A percentile compares a stretch with the other conserved stretches of the same genome.
phyloP scores from a whole-genome alignment of 2,888 invertebrate genomes.

The Macrosiphum euphorbiae region DNA sequence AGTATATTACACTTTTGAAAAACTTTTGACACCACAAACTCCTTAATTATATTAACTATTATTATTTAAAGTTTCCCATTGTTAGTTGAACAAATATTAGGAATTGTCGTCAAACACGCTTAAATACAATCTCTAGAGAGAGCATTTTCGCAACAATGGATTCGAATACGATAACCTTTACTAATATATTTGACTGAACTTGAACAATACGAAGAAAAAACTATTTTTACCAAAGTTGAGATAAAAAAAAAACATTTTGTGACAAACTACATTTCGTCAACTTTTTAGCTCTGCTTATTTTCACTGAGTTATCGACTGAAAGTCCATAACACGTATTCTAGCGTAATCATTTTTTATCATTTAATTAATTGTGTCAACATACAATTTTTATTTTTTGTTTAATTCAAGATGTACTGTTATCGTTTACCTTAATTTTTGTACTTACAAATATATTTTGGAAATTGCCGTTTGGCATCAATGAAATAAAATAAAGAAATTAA shows the following conservation, averaged over 20 bases:
- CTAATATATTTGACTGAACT: conserved; percentile 21
- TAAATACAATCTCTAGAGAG: conserved; percentile 30
- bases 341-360: not conserved
- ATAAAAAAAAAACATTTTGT: conserved; percentile 11
- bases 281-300: conserved; percentile 23
- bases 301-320: not conserved
- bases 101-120: conserved; percentile 26
- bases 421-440: too few species aligned
- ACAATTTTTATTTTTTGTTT: not conserved
- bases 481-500: not conserved
- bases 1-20: conserved; percentile 10
- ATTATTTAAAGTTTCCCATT: conserved; percentile 27
- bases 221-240: not conserved
- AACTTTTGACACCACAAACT: conserved; percentile 20
- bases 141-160: conserved; percentile 21
- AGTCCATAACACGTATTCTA: not conserved
- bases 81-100: conserved; percentile 35
- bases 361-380: not conserved
- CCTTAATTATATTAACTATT: conserved; percentile 29
- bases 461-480: too few species aligned
- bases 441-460: too few species aligned
- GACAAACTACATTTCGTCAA: conserved; percentile 19
- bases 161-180: conserved; percentile 22
- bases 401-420: too few species aligned
- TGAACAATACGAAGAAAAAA: not conserved